A percentile compares a stretch with the other conserved stretches of the same genome.
Conservation (phyloP, 2,113 vertebrate species). For the Silurus glanis region DNA sequence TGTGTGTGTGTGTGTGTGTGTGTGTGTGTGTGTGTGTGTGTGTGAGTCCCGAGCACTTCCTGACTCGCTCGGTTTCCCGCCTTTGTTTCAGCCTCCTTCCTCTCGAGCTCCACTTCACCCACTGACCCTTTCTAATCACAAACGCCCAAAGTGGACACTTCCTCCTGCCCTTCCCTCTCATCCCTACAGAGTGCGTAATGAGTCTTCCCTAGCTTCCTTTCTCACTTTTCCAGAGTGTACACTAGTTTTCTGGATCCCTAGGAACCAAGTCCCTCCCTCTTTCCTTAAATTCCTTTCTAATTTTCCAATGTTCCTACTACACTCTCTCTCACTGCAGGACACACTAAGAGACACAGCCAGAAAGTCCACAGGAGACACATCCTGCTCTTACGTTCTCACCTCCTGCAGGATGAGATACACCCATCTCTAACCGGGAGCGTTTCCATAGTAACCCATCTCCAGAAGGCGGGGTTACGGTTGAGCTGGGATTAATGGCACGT, state of each 20-base stretch:
- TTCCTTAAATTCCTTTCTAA: neutral
- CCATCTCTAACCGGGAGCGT: neutral
- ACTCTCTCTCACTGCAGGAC: neutral
- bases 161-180: neutral
- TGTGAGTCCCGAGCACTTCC: slow-evolving; percentile 19
- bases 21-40: slow-evolving; percentile 4
- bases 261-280: neutral
- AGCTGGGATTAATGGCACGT: neutral
- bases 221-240: neutral
- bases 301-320: neutral
- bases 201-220: neutral
- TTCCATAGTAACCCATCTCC: slow-evolving; percentile 21
- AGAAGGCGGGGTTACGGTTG: neutral
- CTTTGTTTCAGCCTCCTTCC: slow-evolving; percentile 65
- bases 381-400: neutral
- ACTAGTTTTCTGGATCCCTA: neutral
- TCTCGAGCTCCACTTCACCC: slow-evolving; percentile 39
- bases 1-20: slow-evolving; percentile 9
- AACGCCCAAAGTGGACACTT: neutral
- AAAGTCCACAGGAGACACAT: neutral
- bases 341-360: neutral
- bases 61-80: slow-evolving; percentile 61
- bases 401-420: neutral
- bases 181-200: neutral
- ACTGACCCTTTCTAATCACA: slow-evolving; percentile 33